phyloP scores from a whole-genome alignment of 2,888 invertebrate species.

The Campaea margaritaria region DNA sequence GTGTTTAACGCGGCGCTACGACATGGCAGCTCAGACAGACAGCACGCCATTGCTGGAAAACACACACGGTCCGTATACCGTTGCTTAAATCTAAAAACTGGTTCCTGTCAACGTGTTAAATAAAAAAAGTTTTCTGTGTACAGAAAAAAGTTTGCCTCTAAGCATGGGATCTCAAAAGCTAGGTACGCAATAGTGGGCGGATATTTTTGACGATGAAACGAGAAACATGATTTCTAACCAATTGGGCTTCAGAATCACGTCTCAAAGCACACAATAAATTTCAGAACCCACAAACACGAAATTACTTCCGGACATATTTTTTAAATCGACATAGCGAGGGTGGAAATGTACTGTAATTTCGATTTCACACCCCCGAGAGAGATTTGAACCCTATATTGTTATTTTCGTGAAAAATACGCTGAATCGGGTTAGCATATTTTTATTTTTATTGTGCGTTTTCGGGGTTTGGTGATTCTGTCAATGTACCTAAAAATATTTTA shows the following conservation, averaged over 20 bases:
- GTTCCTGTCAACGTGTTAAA: too few relatives aligned
- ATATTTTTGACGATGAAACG: too few relatives aligned
- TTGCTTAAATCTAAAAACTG: too few relatives aligned
- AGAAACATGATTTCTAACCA: constrained; percentile 15
- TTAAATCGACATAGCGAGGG: constrained; percentile 52
- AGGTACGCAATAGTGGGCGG: too few relatives aligned
- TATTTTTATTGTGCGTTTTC: constrained; percentile 27
- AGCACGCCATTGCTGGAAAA: too few relatives aligned
- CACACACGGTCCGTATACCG: too few relatives aligned
- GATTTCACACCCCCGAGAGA: constrained; percentile 60
- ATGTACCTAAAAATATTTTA: constrained; percentile 5
- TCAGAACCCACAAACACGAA: constrained; percentile 39
- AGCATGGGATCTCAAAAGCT: too few relatives aligned
- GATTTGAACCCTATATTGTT: constrained; percentile 39
- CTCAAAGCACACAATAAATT: constrained; percentile 31
- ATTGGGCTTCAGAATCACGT: constrained; percentile 24
- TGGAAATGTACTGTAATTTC: constrained; percentile 51
- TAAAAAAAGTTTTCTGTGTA: too few relatives aligned
- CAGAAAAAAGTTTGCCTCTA: too few relatives aligned
- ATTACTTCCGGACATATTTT: constrained; percentile 50
- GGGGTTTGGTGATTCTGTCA: constrained; percentile 3
- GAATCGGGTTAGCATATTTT: constrained; percentile 40
- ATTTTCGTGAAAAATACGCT: constrained; percentile 39
- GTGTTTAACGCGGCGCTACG: too few relatives aligned
- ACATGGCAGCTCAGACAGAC: too few relatives aligned